phyloP scores from a whole-genome alignment of 2,797 vertebrate genomes.

The Percopsis omiscomaycus region DNA sequence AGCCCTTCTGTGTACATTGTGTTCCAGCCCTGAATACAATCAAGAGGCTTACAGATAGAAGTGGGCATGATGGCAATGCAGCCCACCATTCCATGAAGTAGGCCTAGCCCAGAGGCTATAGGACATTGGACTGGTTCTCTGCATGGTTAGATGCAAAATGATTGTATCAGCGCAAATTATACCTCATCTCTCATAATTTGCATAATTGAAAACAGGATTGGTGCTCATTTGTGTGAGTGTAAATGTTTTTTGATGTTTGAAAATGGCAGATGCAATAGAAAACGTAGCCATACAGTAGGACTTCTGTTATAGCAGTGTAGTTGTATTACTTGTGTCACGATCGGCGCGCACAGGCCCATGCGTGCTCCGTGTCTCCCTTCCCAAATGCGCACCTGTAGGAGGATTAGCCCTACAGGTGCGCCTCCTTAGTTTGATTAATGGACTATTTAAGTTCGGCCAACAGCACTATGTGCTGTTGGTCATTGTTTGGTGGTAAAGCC shows the following conservation, averaged over 20 bases:
- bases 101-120: slow-evolving; percentile 1
- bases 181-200: slow-evolving; percentile 27
- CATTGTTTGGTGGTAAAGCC: too few relatives aligned
- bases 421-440: too few relatives aligned
- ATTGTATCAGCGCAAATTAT: slow-evolving; percentile 11
- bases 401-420: too few relatives aligned
- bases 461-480: too few relatives aligned
- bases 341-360: too few relatives aligned
- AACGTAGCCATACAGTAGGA: too few relatives aligned
- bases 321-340: too few relatives aligned
- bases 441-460: too few relatives aligned
- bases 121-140: slow-evolving; percentile 16
- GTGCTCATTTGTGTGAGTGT: slow-evolving; percentile 16
- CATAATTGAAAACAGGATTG: slow-evolving; percentile 35
- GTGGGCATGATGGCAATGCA: slow-evolving; percentile 19
- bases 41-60: slow-evolving; percentile 33
- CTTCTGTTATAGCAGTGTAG: too few relatives aligned
- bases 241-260: slow-evolving; percentile 6
- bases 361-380: too few relatives aligned
- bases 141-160: slow-evolving; percentile 6
- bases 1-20: slow-evolving; percentile 31
- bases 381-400: too few relatives aligned
- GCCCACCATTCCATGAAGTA: too few relatives aligned
- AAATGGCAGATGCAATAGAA: background rate
- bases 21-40: slow-evolving; percentile 36